A percentile compares a stretch with the other conserved stretches of the same genome.
Evolutionary conservation across 2,888 invertebrate genomes (phyloP).

Genomic region (Gryllus longicercus): DNA sequence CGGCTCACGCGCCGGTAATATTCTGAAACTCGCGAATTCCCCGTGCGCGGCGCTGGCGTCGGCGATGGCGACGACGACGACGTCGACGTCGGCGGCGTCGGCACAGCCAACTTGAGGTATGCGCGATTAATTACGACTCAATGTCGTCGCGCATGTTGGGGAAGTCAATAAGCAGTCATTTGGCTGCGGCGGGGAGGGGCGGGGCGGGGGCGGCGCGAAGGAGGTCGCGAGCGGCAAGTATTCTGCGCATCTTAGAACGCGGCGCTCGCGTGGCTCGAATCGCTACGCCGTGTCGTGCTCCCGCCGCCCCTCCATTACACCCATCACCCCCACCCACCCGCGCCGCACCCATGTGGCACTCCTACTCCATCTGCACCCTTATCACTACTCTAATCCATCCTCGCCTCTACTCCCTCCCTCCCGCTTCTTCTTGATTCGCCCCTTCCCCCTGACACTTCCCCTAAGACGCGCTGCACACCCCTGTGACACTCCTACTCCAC

Average conservation of each 20-base stretch:
- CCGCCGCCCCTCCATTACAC: background rate
- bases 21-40: background rate
- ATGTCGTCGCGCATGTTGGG: slow-evolving; percentile 17
- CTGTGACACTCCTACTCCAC: background rate
- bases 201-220: no score
- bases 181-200: background rate
- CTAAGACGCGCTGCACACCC: background rate
- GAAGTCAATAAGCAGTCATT: slow-evolving; percentile 10
- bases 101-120: background rate
- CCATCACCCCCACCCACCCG: background rate
- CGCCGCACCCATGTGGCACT: background rate
- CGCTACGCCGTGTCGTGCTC: background rate
- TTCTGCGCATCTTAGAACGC: background rate
- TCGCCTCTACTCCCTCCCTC: no score
- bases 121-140: background rate
- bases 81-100: background rate
- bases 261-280: background rate
- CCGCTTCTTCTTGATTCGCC: no score
- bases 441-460: no score
- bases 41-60: background rate
- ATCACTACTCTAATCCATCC: no score
- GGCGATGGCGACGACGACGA: background rate
- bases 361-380: background rate
- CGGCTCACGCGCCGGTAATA: background rate
- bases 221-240: background rate